A percentile compares a stretch with the other conserved stretches of the same genome.
phyloP scores from a whole-genome alignment of 2,797 vertebrate species.

The Valencia hispanica region DNA sequence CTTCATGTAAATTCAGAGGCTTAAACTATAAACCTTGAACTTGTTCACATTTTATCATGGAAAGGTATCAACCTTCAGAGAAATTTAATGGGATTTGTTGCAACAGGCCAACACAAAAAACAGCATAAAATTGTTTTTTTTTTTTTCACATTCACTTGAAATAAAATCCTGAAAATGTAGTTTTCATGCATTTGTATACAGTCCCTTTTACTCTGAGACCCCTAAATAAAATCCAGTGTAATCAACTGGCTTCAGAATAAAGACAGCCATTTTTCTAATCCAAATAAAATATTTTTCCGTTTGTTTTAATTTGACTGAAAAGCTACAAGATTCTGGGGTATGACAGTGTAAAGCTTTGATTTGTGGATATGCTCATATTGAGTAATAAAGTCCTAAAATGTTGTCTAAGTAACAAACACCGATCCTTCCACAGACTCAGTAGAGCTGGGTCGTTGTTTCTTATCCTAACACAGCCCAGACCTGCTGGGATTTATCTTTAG shows the following conservation, averaged over 20 bases:
- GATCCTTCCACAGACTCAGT: slow-evolving; percentile 23
- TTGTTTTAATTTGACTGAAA: neutral
- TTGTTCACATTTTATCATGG: neutral
- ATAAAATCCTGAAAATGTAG: too few relatives aligned
- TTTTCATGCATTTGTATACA: neutral
- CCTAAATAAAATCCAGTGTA: neutral
- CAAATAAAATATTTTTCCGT: neutral
- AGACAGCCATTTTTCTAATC: neutral
- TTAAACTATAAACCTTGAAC: neutral
- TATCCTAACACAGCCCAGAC: slow-evolving; percentile 70
- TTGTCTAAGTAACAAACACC: slow-evolving; percentile 17
- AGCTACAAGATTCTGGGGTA: too few relatives aligned
- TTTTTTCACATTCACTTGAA: too few relatives aligned
- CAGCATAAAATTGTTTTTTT: neutral
- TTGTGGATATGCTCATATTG: neutral
- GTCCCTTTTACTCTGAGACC: too few relatives aligned
- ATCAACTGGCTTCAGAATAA: neutral
- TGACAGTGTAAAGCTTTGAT: neutral
- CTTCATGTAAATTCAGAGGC: neutral
- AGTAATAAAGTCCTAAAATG: neutral
- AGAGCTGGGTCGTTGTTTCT: slow-evolving; percentile 47
- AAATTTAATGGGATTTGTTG: neutral
- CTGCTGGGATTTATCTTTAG: slow-evolving; percentile 68
- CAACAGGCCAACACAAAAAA: neutral
- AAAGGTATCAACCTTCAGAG: neutral